These are phyloP conservation scores for Cephus pulcher DNA, from an alignment of 2,888 invertebrate species.

Conservation along the genomic window DNA sequence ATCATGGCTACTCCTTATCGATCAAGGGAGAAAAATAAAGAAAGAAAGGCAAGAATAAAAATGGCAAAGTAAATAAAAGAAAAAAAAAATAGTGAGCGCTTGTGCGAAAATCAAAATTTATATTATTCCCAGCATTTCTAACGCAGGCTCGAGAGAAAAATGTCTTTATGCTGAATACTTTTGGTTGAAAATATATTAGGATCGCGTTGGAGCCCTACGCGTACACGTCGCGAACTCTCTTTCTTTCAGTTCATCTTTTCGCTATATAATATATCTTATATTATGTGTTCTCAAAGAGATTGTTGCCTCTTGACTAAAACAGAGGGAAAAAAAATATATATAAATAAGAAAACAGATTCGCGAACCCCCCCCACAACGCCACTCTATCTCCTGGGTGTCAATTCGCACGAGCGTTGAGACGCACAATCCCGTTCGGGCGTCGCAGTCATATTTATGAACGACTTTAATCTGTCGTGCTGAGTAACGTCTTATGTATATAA, in stretches of 20 bases:
- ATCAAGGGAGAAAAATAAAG: background rate
- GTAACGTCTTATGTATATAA: conserved; percentile 67
- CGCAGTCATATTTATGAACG: background rate
- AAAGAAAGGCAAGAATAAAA: background rate
- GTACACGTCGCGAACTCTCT: conserved; percentile 8
- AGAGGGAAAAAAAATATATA: background rate
- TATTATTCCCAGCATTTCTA: conserved; percentile 12
- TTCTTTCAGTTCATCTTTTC: conserved; percentile 16
- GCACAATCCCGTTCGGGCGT: background rate
- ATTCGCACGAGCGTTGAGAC: background rate
- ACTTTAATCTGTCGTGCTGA: conserved; percentile 29
- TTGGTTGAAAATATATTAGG: conserved; percentile 47
- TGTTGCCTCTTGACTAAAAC: background rate
- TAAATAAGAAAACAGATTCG: background rate
- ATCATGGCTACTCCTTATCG: background rate
- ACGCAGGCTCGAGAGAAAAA: conserved; percentile 30
- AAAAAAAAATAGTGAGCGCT: too few species aligned
- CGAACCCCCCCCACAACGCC: background rate
- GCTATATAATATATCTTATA: background rate
- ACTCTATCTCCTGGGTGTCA: too few species aligned
- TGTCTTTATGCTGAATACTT: conserved; percentile 47
- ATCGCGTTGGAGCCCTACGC: conserved; percentile 7
- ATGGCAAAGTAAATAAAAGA: background rate
- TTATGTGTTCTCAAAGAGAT: background rate
- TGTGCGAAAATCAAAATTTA: background rate